Percentiles rank a stretch among this genome's conserved stretches.
Conservation (phyloP, 2,888 invertebrate species). For the Teinopalpus imperialis region DNA sequence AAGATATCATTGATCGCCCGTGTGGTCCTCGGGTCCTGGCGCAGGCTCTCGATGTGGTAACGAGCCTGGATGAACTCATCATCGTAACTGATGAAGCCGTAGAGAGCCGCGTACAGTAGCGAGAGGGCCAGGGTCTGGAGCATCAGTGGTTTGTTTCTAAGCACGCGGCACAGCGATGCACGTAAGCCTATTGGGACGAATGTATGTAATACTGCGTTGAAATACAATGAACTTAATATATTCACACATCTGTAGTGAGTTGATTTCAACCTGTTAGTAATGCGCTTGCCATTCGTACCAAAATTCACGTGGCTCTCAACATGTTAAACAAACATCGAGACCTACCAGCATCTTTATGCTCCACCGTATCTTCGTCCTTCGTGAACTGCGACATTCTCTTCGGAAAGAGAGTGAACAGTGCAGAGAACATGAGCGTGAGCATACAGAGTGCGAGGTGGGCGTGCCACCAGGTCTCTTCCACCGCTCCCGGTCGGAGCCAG, state of each 20-base stretch:
- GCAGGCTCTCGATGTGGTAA: constrained; percentile 55
- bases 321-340: too few relatives aligned
- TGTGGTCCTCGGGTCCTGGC: constrained; percentile 59
- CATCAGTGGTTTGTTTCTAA: constrained; percentile 49
- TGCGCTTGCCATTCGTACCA: too few relatives aligned
- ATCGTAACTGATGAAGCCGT: constrained; percentile 60
- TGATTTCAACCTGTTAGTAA: too few relatives aligned
- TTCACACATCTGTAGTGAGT: too few relatives aligned
- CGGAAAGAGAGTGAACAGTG: constrained; percentile 64
- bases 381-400: constrained; percentile 46
- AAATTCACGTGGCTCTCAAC: too few relatives aligned
- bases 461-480: constrained; percentile 61
- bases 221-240: too few relatives aligned
- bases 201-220: too few relatives aligned
- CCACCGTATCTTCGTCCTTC: constrained; percentile 34
- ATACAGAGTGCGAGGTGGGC: constrained; percentile 60
- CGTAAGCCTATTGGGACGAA: too few relatives aligned
- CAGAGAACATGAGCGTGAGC: constrained; percentile 62
- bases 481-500: constrained; percentile 53
- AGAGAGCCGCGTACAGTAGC: constrained; percentile 52
- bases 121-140: constrained; percentile 54
- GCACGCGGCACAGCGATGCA: constrained; percentile 45
- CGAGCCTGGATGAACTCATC: constrained; percentile 54
- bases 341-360: constrained; percentile 39
- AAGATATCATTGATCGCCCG: constrained; percentile 57